A percentile compares a stretch with the other conserved stretches of the same genome.
phyloP scores from a whole-genome alignment of 2,888 invertebrate species.

The Drosophila nr. medialis region DNA sequence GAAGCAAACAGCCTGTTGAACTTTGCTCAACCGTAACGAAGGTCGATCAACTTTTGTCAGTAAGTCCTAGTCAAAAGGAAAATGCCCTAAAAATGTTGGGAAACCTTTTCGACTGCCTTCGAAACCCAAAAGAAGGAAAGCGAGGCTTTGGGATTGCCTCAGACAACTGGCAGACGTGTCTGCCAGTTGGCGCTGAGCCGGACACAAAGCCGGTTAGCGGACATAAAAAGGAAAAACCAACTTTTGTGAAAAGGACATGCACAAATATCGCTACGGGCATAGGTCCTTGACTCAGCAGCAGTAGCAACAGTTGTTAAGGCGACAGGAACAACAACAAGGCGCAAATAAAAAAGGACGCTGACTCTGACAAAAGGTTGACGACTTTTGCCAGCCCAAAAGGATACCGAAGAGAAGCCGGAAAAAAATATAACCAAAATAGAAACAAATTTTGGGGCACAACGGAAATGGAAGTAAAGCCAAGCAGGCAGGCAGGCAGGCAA shows the following conservation, averaged over 20 bases:
- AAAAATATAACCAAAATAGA: conserved; percentile 33
- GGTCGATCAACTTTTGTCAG: conserved; percentile 69
- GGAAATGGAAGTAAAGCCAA: conserved; percentile 36
- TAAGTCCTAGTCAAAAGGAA: conserved; percentile 15
- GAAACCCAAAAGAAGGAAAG: background rate
- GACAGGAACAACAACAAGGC: conserved; percentile 17
- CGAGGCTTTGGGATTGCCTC: conserved; percentile 30
- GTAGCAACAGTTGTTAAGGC: conserved; percentile 65
- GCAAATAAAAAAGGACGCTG: conserved; percentile 49
- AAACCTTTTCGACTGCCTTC: conserved; percentile 34
- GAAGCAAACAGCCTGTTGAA: conserved; percentile 21
- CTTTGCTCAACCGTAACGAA: conserved; percentile 24
- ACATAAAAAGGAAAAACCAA: conserved; percentile 17
- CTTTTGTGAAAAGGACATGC: conserved; percentile 65
- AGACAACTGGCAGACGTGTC: conserved; percentile 68
- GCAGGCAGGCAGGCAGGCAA: conserved; percentile 1
- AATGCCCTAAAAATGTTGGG: conserved; percentile 12
- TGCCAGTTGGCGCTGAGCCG: conserved; percentile 36
- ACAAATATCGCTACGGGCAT: conserved; percentile 58
- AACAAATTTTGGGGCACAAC: conserved; percentile 43
- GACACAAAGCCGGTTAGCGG: conserved; percentile 32
- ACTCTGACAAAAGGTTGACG: conserved; percentile 73
- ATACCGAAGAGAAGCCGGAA: conserved; percentile 30
- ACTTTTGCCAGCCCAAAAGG: conserved; percentile 46
- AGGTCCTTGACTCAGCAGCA: conserved; percentile 50